Evolutionary conservation across 2,888 invertebrate genomes (phyloP), one percentile per base, ranked within the genome.

Genomic region (Brenthis hecate): DNA sequence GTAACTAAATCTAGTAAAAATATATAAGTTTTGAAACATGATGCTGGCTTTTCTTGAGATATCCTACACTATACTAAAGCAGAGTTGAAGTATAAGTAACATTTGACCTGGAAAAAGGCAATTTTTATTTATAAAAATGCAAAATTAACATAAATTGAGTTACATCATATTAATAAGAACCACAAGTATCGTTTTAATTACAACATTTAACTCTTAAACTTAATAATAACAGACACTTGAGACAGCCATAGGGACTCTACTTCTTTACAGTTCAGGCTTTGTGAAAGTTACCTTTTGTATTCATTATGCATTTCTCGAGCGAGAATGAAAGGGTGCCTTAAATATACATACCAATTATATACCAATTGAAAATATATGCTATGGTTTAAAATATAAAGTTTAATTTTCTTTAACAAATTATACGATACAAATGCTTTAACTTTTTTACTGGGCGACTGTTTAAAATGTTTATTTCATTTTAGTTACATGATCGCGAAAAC

Each of bases 241-340:
- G 73, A 73, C 73, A 63, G 70, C 61, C 66, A 66, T 66, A 69
- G 69, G 67, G 72, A 16, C 64, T 63, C 66, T 69, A 62, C 50
- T 69, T 63, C 69, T 69, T 69, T 67, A 56, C 69, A 65, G 65
- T 66, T 56, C 50, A 28, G 58, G 65, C 65, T 71, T 58, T 66
- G 71, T 66, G 11, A 57, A 71, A 65, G 63, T 64, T 66, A 66
- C 71, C 69, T 73, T 71, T 70, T 66, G 60, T 64, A 69, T 71
- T 73, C 50, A 69, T 73, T 71, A 72, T 61, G 70, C 68, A 64
- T 67, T 68, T 64, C 60, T 56, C 62, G 23, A 61, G 60, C 56
- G 47, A 23, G 48, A 66, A 48, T 23, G 54, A 23, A 58, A 32
- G 36, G 65, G 66, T 51, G 11, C 36, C 58, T 60, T 54, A 55